Evolutionary conservation across 2,113 vertebrate species (phyloP).

Genomic region (Actinemys pallida): DNA sequence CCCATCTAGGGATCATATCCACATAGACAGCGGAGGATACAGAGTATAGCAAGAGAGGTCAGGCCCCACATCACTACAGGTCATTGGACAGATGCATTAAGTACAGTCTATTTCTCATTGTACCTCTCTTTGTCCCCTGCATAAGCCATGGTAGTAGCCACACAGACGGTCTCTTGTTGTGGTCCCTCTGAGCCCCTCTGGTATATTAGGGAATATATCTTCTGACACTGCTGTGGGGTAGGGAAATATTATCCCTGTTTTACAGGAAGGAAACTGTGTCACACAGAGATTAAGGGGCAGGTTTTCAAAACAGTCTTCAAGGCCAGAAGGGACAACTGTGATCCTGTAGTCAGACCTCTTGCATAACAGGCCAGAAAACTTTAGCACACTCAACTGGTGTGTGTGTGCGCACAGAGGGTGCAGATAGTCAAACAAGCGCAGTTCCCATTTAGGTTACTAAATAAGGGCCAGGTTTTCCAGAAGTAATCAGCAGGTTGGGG

Average conservation of each 20-base stretch:
- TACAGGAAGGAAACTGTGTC: background rate
- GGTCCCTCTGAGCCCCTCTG: background rate
- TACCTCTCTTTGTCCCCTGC: background rate
- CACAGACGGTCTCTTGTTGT: background rate
- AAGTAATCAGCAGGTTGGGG: background rate
- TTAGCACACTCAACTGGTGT: background rate
- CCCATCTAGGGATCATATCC: background rate
- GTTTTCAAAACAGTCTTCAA: background rate
- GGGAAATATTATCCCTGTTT: background rate
- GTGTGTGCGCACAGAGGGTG: fast-evolving
- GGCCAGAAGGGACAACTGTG: background rate
- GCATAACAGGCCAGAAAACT: background rate
- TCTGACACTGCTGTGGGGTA: background rate
- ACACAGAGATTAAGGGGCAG: background rate
- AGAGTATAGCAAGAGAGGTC: background rate
- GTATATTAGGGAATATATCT: background rate
- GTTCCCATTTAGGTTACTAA: background rate
- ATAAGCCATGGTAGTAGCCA: background rate
- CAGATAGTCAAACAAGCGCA: background rate
- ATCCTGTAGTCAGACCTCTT: background rate
- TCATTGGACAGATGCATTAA: background rate
- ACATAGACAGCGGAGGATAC: background rate
- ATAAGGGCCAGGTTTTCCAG: background rate
- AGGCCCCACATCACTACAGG: too few species aligned
- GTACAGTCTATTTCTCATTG: background rate